Conservation (phyloP, 2,113 vertebrate species). For the Podiceps cristatus region DNA sequence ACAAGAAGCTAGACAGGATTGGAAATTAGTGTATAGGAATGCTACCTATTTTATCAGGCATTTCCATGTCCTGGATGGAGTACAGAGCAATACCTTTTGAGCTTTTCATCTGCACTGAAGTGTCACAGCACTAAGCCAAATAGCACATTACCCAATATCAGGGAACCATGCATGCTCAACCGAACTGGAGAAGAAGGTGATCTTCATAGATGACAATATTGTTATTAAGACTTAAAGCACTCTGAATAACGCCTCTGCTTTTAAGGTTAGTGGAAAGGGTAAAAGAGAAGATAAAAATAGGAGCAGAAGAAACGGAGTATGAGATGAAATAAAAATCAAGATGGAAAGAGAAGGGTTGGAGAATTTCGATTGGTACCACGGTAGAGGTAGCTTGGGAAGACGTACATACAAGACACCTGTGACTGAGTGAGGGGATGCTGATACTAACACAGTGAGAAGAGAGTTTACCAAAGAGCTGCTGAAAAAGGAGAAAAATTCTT, state of each 20-base stretch:
- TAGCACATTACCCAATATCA: background rate
- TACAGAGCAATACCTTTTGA: background rate
- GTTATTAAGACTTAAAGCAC: background rate
- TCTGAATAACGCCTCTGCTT: background rate
- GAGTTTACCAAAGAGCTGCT: background rate
- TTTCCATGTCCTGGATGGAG: background rate
- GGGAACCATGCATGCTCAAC: background rate
- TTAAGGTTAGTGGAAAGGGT: background rate
- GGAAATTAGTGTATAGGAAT: background rate
- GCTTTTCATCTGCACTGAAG: background rate
- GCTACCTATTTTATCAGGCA: background rate
- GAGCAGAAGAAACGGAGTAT: background rate
- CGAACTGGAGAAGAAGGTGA: background rate
- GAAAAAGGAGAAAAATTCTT: background rate
- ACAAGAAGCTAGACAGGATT: background rate
- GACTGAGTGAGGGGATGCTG: background rate
- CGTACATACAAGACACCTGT: background rate
- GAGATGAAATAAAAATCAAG: background rate
- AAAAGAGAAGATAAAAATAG: background rate
- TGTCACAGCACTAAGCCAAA: background rate
- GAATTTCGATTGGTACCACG: fast-evolving
- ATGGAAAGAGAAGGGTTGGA: background rate
- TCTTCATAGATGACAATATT: background rate
- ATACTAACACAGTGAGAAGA: background rate
- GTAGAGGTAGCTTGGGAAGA: background rate